phyloP scores from a whole-genome alignment of 2,113 vertebrate species.

The Quiscalus mexicanus region DNA sequence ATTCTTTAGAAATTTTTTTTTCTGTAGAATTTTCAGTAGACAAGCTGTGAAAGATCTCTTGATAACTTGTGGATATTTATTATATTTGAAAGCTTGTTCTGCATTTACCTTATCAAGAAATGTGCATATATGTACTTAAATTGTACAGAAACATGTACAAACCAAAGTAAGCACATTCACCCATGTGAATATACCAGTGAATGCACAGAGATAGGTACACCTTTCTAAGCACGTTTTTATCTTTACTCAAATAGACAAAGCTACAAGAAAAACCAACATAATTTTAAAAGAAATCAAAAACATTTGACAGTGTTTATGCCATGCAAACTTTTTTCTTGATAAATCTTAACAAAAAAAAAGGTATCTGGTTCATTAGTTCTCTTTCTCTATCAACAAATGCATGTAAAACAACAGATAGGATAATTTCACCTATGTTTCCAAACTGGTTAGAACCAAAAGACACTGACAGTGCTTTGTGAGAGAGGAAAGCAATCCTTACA shows the following conservation, averaged over 20 bases:
- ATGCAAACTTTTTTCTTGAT: neutral
- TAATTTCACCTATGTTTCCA: neutral
- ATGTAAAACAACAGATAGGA: neutral
- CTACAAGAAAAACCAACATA: neutral
- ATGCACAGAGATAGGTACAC: neutral
- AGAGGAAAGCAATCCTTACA: conserved; percentile 65
- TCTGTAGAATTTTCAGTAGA: neutral
- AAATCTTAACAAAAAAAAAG: neutral
- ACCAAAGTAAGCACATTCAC: neutral
- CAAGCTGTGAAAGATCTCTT: neutral
- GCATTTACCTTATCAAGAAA: neutral
- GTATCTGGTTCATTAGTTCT: neutral
- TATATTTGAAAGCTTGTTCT: neutral
- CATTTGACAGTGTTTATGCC: neutral
- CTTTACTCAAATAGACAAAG: neutral
- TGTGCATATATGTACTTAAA: neutral
- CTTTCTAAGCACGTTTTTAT: neutral
- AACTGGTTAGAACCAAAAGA: neutral
- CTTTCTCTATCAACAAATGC: neutral
- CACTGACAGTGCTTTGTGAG: neutral
- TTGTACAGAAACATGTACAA: neutral
- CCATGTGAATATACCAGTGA: neutral
- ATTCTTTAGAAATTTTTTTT: neutral
- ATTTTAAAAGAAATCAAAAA: neutral
- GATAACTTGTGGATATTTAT: neutral